These are phyloP conservation scores for Drepana arcuata DNA, from an alignment of 1,140 invertebrate genomes.

Conservation along the genomic window DNA sequence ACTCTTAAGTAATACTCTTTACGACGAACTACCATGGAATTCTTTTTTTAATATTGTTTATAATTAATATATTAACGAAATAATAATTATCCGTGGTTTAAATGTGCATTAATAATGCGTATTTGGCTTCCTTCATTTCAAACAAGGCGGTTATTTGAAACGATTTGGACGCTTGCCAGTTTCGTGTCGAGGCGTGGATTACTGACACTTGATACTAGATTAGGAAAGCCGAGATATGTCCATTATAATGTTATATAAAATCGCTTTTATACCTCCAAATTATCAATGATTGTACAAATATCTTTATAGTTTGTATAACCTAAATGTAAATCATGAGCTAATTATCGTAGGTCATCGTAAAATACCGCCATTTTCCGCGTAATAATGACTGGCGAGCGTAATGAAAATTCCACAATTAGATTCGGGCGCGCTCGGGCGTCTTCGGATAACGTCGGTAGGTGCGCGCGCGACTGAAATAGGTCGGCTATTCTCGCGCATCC, in stretches of 20 bases:
- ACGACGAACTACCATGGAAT: no score
- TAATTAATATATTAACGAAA: no score
- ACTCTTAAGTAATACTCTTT: no score
- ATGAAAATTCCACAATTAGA: conserved; percentile 40
- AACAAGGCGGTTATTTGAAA: conserved; percentile 33
- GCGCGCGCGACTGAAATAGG: conserved; percentile 55
- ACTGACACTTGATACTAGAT: conserved; percentile 52
- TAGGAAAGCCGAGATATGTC: no score
- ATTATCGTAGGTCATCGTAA: conserved; percentile 9
- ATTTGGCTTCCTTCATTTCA: conserved; percentile 28
- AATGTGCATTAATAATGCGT: conserved; percentile 22
- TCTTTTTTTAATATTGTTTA: no score
- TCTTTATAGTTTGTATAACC: no score
- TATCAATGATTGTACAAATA: no score
- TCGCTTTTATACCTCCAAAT: no score
- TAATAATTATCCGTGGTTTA: no score
- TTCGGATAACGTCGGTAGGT: conserved; percentile 21
- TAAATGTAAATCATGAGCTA: no score
- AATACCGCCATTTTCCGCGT: conserved; percentile 5
- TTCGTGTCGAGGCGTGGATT: conserved; percentile 20
- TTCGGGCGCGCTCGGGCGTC: conserved; percentile 22
- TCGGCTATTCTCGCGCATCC: conserved; percentile 41
- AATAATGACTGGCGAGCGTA: conserved; percentile 18
- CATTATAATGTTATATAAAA: no score
- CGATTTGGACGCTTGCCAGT: conserved; percentile 30